Percentiles rank a stretch among this genome's conserved stretches.
Conservation (phyloP, 2,888 invertebrate species). For the Girardia tigrina region DNA sequence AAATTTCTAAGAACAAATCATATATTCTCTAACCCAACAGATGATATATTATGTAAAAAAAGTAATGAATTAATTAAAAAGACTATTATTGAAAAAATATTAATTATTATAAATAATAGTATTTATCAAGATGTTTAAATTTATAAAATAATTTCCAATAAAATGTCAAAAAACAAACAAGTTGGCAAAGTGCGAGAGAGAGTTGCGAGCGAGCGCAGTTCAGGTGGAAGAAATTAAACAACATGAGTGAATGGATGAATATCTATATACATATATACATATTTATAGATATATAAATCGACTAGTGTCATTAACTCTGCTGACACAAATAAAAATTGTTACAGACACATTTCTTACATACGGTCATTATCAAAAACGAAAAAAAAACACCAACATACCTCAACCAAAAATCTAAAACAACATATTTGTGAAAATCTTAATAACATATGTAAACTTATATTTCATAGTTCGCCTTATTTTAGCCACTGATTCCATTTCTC, state of each 20-base stretch:
- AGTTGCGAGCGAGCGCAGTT: conserved; percentile 23
- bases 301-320: conserved; percentile 23
- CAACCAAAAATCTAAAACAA: conserved; percentile 21
- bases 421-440: conserved; percentile 18
- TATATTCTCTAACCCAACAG: too few species aligned
- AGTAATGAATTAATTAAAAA: too few species aligned
- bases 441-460: conserved; percentile 23
- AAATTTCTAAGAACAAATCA: too few species aligned
- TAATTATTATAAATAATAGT: too few species aligned
- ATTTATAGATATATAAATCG: too few species aligned
- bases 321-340: conserved; percentile 23
- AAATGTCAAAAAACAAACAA: conserved; percentile 23
- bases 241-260: conserved; percentile 18
- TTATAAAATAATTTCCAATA: conserved; percentile 12
- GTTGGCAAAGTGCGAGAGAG: conserved; percentile 23
- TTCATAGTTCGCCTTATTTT: conserved; percentile 19
- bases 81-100: too few species aligned
- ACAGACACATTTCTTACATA: conserved; percentile 23
- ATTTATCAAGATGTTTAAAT: conserved; percentile 10
- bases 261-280: too few species aligned
- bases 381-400: conserved; percentile 18
- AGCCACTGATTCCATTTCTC: conserved; percentile 23
- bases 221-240: conserved; percentile 23
- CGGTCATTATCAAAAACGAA: conserved; percentile 23
- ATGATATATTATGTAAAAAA: too few species aligned